phyloP scores from a whole-genome alignment of 2,797 vertebrate genomes.

The Ficedula albicollis region DNA sequence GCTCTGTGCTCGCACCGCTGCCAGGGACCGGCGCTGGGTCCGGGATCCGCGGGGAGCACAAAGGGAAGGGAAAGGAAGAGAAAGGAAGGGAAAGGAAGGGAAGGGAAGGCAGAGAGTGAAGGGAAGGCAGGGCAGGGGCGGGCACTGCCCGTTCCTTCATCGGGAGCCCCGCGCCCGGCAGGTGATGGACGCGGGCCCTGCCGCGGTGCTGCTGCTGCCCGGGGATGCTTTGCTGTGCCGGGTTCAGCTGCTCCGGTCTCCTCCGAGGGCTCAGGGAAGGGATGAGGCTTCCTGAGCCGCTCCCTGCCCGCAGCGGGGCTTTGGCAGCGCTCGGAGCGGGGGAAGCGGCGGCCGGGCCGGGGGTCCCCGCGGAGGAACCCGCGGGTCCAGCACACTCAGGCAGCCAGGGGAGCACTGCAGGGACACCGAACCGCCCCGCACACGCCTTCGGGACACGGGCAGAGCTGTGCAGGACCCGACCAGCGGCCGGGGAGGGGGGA shows the following conservation, averaged over 20 bases:
- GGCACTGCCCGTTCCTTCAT: not conserved
- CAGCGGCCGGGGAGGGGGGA: not conserved
- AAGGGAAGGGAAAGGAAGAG: not conserved
- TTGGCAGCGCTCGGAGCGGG: accelerated
- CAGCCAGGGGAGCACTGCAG: not conserved
- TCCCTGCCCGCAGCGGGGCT: not conserved
- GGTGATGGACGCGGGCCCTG: not conserved
- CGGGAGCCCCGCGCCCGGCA: not conserved
- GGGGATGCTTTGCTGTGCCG: not conserved
- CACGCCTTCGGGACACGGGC: not conserved
- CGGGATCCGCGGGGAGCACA: not conserved
- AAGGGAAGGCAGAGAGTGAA: too few species aligned
- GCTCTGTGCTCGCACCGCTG: not conserved
- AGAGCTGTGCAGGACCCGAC: not conserved
- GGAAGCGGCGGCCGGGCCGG: not conserved
- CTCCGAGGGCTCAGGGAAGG: accelerated
- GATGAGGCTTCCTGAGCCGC: accelerated
- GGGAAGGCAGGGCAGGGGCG: not conserved
- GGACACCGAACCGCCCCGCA: not conserved
- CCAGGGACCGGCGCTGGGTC: not conserved
- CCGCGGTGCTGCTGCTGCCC: not conserved
- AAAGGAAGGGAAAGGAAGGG: too few species aligned
- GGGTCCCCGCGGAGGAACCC: not conserved
- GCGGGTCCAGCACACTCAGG: not conserved
- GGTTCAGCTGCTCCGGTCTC: not conserved